Base-by-base conservation (phyloP, 2,113 vertebrate species). In the Anolis carolinensis region DNA sequence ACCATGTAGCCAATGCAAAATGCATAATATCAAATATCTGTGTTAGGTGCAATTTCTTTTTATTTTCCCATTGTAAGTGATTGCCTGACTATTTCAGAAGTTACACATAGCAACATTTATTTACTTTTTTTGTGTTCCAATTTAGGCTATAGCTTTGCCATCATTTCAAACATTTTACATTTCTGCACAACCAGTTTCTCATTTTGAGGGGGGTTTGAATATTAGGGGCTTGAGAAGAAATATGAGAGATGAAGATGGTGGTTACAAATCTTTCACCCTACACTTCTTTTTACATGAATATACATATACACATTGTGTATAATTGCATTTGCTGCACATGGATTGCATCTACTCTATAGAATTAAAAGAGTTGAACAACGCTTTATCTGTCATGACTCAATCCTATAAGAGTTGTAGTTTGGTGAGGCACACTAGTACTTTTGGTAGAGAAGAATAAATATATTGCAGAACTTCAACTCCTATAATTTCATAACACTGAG, bases 1-100 rank as follows among this genome's bases (percentile, higher is more conserved):
- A 67, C 82, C 84, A 88, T 77, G 81, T 78, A 88, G 88, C 18
- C 65, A 83, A 80, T 93, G 86, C 77, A 91, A 73, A 74, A 62
- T 18, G 7, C 18, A 67, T n/a, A 7, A 30, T 39, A 44, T 48
- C 34, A 48, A 81, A 81, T 68, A 81, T 18, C 34, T 36, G 30
- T 67, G 23, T 68, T n/a, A n/a, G 25, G 27, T 34, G 16, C 11
- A 7, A 23, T 34, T 59, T 8, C 21, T 72, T 27, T 0, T 72
- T 34, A 72, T 18, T 39, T 72, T 16, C 34, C 1, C 23, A 11
- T 79, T 34, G n/a, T 18, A 62, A 11, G 7, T 79, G 50, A 34
- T 62, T 52, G 34, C 23, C 16, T 79, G 50, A 34, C 52, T 32
- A 59, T 32, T 5, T 34, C 55, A 34, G 32, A 55, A 79, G 55